These are phyloP conservation scores for Cyprinodon brontotheroides DNA, from an alignment of 2,113 vertebrate species.

Conservation along the genomic window DNA sequence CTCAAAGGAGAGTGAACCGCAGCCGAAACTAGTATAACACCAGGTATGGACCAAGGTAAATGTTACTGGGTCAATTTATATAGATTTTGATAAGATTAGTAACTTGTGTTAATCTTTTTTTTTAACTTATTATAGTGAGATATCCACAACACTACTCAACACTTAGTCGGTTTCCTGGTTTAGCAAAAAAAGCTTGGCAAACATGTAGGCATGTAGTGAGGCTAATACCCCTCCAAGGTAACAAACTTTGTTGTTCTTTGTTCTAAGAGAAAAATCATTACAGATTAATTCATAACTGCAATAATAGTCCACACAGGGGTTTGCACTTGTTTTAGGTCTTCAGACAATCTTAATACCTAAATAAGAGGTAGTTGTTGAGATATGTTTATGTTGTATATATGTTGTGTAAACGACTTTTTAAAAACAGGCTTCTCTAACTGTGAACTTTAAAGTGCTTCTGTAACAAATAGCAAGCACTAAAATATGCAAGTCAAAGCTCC, in stretches of 20 bases:
- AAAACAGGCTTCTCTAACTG: neutral
- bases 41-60: too few species aligned
- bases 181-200: too few species aligned
- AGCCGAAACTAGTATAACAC: too few species aligned
- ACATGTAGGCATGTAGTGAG: too few species aligned
- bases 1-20: too few species aligned
- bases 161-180: too few species aligned
- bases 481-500: conserved; percentile 40
- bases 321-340: neutral
- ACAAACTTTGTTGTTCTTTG: neutral
- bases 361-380: neutral
- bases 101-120: too few species aligned
- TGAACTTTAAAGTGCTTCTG: neutral
- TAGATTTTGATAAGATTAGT: too few species aligned
- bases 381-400: neutral
- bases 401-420: neutral
- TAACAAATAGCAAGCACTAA: conserved; percentile 35
- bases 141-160: too few species aligned
- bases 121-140: too few species aligned
- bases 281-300: neutral
- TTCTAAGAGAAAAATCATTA: neutral
- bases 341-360: neutral
- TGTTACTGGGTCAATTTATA: too few species aligned
- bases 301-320: neutral
- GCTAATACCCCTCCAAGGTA: neutral